Evolutionary conservation across 2,113 vertebrate species (phyloP), one percentile per base, ranked within the genome.

Genomic region (Ceratotherium simum): DNA sequence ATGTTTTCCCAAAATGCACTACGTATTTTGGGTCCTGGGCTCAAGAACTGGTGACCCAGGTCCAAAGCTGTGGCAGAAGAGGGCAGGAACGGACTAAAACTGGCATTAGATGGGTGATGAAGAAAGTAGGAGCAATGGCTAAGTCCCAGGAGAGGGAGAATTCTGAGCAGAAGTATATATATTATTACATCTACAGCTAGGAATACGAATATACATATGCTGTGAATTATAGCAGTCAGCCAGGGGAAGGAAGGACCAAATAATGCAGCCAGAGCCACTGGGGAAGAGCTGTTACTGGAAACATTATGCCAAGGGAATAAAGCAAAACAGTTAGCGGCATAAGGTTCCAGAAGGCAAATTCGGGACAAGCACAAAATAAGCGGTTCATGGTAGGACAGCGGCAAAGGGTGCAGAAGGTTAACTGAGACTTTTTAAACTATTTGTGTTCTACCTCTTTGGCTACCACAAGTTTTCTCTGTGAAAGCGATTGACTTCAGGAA

Each of bases 261-360:
- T 42, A 51, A 76, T 60, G 76, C 60, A 92, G 56, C 39, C 42
- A 54, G 33, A 88, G 17, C 4, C 27, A 33, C 73, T 18, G 39
- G 10, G 29, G 33, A 83, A 96, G 56, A 92, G 5, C 69, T 87
- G 12, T 82, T 91, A 51, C 31, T 84, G 17, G 25, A 95, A 65
- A 84, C 56, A 58, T 51, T 78, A 82, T 21, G 12, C 33, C 62
- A 60, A 91, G 20, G 64, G 31, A 92, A 76, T 88, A 96, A 95
- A 80, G 31, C 29, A 92, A 86, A 75, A 88, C 64, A 11, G 1
- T 33, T 73, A 75, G 17, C 23, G 33, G 39, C 13, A 51, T 76
- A 96, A 73, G 17, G 11, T 85, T 8, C n/a, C 83, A 90, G 54
- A 87, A 96, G 70, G 56, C n/a, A 85, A 91, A 89, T 78, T 89